A percentile compares a stretch with the other conserved stretches of the same genome.
Evolutionary conservation across 2,797 vertebrate genomes (phyloP).

Genomic region (Acrossocheilus fasciatus): DNA sequence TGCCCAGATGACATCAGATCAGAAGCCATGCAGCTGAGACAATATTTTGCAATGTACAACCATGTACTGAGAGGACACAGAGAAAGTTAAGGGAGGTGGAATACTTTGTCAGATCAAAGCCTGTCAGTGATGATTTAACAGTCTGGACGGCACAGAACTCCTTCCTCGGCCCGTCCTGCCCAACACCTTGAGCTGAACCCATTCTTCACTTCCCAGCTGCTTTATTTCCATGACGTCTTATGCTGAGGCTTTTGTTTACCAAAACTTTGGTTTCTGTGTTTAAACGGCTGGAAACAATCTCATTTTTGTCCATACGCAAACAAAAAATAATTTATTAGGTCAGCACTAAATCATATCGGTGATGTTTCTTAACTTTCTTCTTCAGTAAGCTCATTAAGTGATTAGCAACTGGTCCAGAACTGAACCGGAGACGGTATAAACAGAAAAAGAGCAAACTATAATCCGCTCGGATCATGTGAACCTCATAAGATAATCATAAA

Average conservation of each 20-base stretch:
- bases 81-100: constrained; percentile 35
- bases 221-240: constrained; percentile 50
- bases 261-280: not conserved
- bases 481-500: not conserved
- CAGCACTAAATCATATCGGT: not conserved
- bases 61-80: constrained; percentile 35
- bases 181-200: constrained; percentile 31
- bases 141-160: constrained; percentile 16
- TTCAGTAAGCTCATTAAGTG: not conserved
- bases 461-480: not conserved
- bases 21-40: constrained; percentile 55
- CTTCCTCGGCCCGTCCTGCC: constrained; percentile 37
- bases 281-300: constrained; percentile 8
- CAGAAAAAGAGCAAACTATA: not conserved
- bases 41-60: constrained; percentile 55
- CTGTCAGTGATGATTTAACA: constrained; percentile 52
- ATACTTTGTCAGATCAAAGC: constrained; percentile 59
- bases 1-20: constrained; percentile 48
- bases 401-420: not conserved
- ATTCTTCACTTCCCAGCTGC: constrained; percentile 48
- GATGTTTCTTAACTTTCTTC: not conserved
- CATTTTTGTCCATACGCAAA: constrained; percentile 2
- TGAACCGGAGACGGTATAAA: not conserved
- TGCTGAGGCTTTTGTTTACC: constrained; percentile 29
- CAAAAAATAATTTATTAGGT: not conserved